Conservation (phyloP, 2,888 invertebrate species). For the Gibbula magus region DNA sequence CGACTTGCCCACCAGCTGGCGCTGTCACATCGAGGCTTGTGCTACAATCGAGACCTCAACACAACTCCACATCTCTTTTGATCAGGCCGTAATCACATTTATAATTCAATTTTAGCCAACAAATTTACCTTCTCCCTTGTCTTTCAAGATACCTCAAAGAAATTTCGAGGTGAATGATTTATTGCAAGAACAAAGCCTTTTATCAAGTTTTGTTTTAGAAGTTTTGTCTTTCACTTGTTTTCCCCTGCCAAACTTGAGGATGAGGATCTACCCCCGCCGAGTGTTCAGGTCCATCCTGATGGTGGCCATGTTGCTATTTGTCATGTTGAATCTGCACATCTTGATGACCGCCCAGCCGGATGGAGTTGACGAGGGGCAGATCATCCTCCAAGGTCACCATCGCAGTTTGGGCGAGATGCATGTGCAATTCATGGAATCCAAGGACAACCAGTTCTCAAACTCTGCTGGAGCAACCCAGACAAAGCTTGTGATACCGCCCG, state of each 20-base stretch:
- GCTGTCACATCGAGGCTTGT: too few species aligned
- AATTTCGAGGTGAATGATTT: too few species aligned
- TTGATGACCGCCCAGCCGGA: slow-evolving; percentile 55
- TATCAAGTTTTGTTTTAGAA: too few species aligned
- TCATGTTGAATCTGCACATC: slow-evolving; percentile 65
- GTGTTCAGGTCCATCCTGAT: slow-evolving; percentile 56
- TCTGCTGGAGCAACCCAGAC: slow-evolving; percentile 36
- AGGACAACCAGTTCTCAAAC: slow-evolving; percentile 16
- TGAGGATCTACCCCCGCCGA: slow-evolving; percentile 54
- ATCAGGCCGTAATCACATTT: too few species aligned
- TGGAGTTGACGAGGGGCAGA: not conserved
- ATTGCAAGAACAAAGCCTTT: too few species aligned
- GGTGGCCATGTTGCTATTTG: slow-evolving; percentile 59
- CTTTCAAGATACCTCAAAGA: too few species aligned
- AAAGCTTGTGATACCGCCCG: slow-evolving; percentile 46
- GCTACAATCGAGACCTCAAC: too few species aligned
- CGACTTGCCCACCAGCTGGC: too few species aligned
- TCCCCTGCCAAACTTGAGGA: slow-evolving; percentile 22
- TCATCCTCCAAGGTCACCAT: slow-evolving; percentile 24
- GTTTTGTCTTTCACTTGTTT: too few species aligned
- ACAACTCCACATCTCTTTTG: too few species aligned
- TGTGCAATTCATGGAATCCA: slow-evolving; percentile 40
- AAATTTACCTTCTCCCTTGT: too few species aligned
- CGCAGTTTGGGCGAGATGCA: slow-evolving; percentile 33
- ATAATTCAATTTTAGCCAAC: too few species aligned